Percentiles rank a stretch among this genome's conserved stretches.
phyloP scores from a whole-genome alignment of 2,113 vertebrate species.

The Sander vitreus region DNA sequence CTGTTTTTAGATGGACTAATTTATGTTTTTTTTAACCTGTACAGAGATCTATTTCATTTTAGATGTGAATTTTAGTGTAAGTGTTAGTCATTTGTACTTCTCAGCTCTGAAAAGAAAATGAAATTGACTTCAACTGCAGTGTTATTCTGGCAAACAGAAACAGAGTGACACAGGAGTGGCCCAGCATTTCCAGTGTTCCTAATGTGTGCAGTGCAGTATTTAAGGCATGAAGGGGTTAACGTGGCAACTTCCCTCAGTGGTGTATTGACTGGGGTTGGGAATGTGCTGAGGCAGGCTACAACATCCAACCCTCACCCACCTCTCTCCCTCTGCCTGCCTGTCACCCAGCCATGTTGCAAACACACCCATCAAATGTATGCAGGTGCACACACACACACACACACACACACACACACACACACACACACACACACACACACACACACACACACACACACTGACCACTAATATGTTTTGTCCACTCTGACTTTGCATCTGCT shows the following conservation, averaged over 20 bases:
- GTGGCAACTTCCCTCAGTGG: conserved; percentile 60
- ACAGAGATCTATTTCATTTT: neutral
- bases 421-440: conserved; percentile 1
- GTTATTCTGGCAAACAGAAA: neutral
- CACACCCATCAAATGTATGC: conserved; percentile 38
- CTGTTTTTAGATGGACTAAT: neutral
- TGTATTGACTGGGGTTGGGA: conserved; percentile 66
- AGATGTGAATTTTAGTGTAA: neutral
- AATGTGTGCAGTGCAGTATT: conserved; percentile 44
- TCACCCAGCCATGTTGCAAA: conserved; percentile 27
- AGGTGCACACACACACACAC: conserved; percentile 1
- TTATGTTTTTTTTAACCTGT: conserved; percentile 1
- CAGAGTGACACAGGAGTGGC: neutral
- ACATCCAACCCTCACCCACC: conserved; percentile 54
- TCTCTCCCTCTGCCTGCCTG: conserved; percentile 19
- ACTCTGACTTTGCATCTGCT: too few relatives aligned
- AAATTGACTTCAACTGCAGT: neutral
- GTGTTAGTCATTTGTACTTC: neutral
- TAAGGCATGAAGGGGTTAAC: conserved; percentile 65
- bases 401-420: neutral
- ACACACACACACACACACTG: neutral
- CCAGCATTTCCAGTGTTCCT: neutral
- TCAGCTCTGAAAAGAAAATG: neutral
- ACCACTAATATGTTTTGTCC: too few relatives aligned
- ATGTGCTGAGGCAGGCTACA: conserved; percentile 83